Conservation (phyloP, 2,888 invertebrate genomes). For the Tillus elongatus region DNA sequence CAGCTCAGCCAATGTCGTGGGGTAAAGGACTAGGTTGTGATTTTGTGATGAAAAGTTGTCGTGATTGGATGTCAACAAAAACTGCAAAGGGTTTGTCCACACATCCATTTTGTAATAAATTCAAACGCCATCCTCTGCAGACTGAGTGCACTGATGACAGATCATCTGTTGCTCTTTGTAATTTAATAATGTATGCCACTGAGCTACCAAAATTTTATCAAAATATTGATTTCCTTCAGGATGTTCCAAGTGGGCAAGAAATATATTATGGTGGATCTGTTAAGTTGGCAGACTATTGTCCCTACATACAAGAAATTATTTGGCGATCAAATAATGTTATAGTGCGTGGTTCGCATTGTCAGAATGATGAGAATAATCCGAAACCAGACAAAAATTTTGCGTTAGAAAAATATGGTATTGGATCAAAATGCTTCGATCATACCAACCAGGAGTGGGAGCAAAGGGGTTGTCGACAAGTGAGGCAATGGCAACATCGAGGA, state of each 20-base stretch:
- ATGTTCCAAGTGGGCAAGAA: conserved; percentile 61
- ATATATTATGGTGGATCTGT: conserved; percentile 85
- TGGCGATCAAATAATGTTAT: conserved; percentile 85
- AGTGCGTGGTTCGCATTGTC: conserved; percentile 91
- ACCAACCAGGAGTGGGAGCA: conserved; percentile 87
- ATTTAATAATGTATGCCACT: conserved; percentile 66
- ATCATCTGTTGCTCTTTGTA: conserved; percentile 87
- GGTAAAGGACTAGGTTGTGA: conserved; percentile 81
- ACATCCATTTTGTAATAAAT: conserved; percentile 90
- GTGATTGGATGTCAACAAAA: conserved; percentile 85
- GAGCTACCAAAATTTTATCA: conserved; percentile 72
- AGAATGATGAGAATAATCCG: conserved; percentile 84
- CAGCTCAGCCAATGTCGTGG: conserved; percentile 84
- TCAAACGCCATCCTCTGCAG: conserved; percentile 83
- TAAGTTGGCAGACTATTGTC: conserved; percentile 90
- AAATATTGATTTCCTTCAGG: conserved; percentile 80
- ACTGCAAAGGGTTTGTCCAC: conserved; percentile 63
- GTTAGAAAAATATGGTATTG: conserved; percentile 78
- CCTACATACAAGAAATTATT: conserved; percentile 96
- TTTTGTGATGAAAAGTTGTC: conserved; percentile 91
- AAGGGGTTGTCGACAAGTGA: conserved; percentile 73
- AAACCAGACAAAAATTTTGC: conserved; percentile 86
- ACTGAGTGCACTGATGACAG: conserved; percentile 89
- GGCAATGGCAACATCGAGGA: conserved; percentile 96
- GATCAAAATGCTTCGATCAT: conserved; percentile 89